Evolutionary conservation across 2,797 vertebrate species (phyloP).

Genomic region (Centroberyx gerrardi): DNA sequence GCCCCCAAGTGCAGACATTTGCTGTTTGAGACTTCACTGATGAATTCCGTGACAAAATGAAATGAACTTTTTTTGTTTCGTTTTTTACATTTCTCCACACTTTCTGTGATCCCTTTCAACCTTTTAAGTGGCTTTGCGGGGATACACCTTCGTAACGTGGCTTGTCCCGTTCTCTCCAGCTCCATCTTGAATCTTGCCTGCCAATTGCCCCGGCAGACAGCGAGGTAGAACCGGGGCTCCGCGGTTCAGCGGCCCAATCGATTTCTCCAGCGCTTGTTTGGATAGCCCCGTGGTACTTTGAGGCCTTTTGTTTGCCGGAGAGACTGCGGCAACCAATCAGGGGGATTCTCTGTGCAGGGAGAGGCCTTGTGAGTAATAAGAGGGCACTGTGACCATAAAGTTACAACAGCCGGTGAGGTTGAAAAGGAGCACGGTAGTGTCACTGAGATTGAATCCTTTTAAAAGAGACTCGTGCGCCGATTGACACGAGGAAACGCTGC

Average conservation of each 20-base stretch:
- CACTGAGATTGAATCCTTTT: neutral
- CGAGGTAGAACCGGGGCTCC: slow-evolving; percentile 40
- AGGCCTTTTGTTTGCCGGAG: slow-evolving; percentile 28
- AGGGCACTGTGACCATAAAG: neutral
- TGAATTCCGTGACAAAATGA: no score
- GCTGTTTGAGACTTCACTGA: no score
- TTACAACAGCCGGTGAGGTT: neutral
- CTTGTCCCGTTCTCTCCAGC: neutral
- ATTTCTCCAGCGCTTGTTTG: slow-evolving; percentile 48
- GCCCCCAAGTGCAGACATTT: no score
- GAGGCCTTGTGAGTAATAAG: slow-evolving; percentile 5
- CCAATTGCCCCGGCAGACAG: slow-evolving; percentile 24
- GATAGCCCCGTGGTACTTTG: slow-evolving; percentile 27
- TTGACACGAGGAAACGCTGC: neutral
- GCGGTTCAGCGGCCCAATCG: slow-evolving; percentile 58
- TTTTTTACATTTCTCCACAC: no score
- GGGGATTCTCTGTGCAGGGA: slow-evolving; percentile 28
- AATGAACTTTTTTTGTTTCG: no score
- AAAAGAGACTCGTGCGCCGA: neutral
- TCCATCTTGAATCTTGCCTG: slow-evolving; percentile 33
- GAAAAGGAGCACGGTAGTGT: neutral
- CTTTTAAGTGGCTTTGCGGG: no score
- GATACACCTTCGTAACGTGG: neutral
- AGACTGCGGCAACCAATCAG: slow-evolving; percentile 34
- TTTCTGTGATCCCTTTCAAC: no score